Base-by-base conservation (phyloP, 30 jellyfish, hydroid and myxozoan species). In the Thelohanellus kitauei region DNA sequence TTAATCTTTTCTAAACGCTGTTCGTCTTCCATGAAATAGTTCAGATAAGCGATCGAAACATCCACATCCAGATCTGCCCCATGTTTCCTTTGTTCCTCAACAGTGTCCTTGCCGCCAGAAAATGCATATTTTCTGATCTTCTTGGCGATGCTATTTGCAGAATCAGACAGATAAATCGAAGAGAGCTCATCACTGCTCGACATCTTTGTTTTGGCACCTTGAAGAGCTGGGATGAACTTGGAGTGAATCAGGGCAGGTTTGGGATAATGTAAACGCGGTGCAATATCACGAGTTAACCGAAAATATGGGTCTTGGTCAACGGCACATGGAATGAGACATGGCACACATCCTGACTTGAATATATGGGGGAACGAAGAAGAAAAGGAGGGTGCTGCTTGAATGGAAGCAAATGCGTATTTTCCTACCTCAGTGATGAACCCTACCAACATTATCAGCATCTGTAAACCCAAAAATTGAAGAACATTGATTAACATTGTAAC, bases 151-250 rank as follows among this genome's bases (percentile, higher is more conserved):
- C 64, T 85, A 47, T 60, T 78, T 4, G 88, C 66, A 0, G 85
- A 50, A 35, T 78, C 97, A 12, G 97, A 62, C 17, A 78, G 48
- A 31, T 52, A 78, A 11, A 78, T 58, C 0, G 97, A 64, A 2
- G 97, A 78, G 41, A 50, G 52, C 4, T 85, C 71, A 41, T 56
- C 97, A 52, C 89, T 63, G 9, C 84, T 43, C 42, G 88, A 62
- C 97, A 78, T 78, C 43, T 78, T 78, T 4, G 97, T 78, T 32
- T 78, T 78, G 3, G 97, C 97, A 20, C 97, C 97, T 58, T 78
- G 97, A 41, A 78, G 43, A 1, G 97, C 90, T 13, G 97, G 97
- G 51, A 78, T 56, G 54, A 78, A 78, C 0, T 87, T 63, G 24
- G 97, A 78, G 46, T 61, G 88, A 11, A 78, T 45, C 37, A 78